Evolutionary conservation across 2,797 vertebrate species (phyloP).

Genomic region (Garrulus glandarius): DNA sequence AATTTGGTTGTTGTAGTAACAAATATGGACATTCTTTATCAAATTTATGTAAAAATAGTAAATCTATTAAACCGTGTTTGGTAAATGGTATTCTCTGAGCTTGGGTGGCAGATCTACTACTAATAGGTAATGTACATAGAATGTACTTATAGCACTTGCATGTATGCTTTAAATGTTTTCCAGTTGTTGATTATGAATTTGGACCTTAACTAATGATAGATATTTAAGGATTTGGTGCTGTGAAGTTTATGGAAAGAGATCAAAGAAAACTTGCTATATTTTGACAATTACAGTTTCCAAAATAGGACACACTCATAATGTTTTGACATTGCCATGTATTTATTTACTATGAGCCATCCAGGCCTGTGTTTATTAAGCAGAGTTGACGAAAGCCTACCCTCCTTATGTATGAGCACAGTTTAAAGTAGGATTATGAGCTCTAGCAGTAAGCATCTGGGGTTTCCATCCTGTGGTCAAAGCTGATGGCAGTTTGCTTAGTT

Average conservation of each 20-base stretch:
- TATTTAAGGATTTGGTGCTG: not conserved
- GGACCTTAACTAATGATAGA: not conserved
- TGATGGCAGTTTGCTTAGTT: fast-evolving
- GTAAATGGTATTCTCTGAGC: not conserved
- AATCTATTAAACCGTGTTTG: not conserved
- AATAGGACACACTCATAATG: not conserved
- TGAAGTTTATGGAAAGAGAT: not conserved
- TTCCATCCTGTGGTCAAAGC: not conserved
- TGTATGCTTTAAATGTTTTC: not conserved
- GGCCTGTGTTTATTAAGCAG: not conserved
- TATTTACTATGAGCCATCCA: not conserved
- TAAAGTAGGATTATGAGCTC: not conserved
- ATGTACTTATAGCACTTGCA: not conserved
- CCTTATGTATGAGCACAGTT: not conserved
- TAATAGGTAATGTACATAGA: not conserved
- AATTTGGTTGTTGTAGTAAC: not conserved
- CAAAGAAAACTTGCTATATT: not conserved
- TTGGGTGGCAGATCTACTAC: not conserved
- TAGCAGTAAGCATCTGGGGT: not conserved
- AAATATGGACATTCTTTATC: not conserved
- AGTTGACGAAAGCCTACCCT: not conserved
- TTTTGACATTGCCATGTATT: not conserved
- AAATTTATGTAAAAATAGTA: not conserved
- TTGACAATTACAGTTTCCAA: not conserved
- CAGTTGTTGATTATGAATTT: not conserved